These are phyloP conservation scores for Triplophysa rosa DNA, from an alignment of 2,113 vertebrate genomes.

Conservation along the genomic window DNA sequence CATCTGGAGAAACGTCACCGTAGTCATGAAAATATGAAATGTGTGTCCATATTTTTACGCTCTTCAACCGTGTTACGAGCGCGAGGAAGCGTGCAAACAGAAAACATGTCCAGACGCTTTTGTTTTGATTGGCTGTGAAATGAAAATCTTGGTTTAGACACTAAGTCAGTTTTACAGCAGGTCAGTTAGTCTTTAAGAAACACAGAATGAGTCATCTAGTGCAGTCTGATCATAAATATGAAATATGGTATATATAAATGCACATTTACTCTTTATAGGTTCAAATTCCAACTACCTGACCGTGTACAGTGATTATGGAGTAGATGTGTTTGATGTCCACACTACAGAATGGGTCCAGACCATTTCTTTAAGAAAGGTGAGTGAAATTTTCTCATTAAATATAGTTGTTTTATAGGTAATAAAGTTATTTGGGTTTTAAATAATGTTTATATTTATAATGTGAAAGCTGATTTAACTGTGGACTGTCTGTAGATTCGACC, in stretches of 20 bases:
- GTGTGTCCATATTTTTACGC: too few relatives aligned
- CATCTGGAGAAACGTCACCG: too few relatives aligned
- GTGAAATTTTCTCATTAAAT: slow-evolving; percentile 19
- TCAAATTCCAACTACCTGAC: slow-evolving; percentile 88
- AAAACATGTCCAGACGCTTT: too few relatives aligned
- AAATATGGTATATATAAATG: background rate
- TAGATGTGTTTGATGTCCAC: slow-evolving; percentile 91
- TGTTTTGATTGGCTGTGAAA: too few relatives aligned
- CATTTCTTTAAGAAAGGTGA: slow-evolving; percentile 87
- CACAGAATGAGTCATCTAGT: too few relatives aligned
- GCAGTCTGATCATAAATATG: background rate
- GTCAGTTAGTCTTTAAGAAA: background rate
- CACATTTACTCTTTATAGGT: slow-evolving; percentile 69
- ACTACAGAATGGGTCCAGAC: slow-evolving; percentile 96
- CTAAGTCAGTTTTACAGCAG: background rate
- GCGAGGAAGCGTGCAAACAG: too few relatives aligned
- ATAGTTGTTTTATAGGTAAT: background rate
- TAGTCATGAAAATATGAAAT: too few relatives aligned
- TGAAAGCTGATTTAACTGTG: background rate
- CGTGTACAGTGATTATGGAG: slow-evolving; percentile 92
- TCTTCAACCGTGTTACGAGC: too few relatives aligned
- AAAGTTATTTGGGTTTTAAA: background rate
- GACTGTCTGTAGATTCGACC: slow-evolving; percentile 82
- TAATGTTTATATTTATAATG: background rate
- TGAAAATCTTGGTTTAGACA: too few relatives aligned